These are phyloP conservation scores for Thecophora atra DNA, from an alignment of 2,888 invertebrate species.

Conservation along the genomic window DNA sequence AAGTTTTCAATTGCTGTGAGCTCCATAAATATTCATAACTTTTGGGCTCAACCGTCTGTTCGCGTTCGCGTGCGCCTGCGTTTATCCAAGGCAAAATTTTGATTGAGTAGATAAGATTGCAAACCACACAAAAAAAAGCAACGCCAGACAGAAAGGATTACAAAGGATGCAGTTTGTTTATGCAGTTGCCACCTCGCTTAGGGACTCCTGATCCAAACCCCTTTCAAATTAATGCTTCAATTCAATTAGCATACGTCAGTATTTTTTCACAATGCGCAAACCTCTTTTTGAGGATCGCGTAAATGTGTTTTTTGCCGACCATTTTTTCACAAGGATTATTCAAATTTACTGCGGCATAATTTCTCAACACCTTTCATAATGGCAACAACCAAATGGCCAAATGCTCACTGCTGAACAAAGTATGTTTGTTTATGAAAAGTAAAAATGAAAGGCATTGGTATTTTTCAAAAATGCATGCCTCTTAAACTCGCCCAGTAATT, in stretches of 20 bases:
- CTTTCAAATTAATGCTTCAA: neutral
- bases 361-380: neutral
- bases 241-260: conserved; percentile 19
- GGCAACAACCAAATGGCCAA: neutral
- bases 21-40: conserved; percentile 15
- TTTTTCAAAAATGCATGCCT: no score
- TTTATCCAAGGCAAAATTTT: conserved; percentile 9
- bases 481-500: no score
- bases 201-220: neutral
- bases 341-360: neutral
- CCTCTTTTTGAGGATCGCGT: neutral
- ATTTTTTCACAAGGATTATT: neutral
- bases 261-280: neutral
- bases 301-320: neutral
- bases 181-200: neutral
- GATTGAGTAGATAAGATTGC: neutral
- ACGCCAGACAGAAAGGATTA: conserved; percentile 9
- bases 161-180: conserved; percentile 19
- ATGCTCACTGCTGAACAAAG: neutral
- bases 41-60: neutral
- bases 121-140: conserved; percentile 5
- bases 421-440: neutral
- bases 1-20: neutral
- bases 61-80: neutral
- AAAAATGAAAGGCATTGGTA: neutral